A percentile compares a stretch with the other conserved stretches of the same genome.
phyloP scores from a whole-genome alignment of 2,888 invertebrate genomes.

The Agrenia bidenticulata region DNA sequence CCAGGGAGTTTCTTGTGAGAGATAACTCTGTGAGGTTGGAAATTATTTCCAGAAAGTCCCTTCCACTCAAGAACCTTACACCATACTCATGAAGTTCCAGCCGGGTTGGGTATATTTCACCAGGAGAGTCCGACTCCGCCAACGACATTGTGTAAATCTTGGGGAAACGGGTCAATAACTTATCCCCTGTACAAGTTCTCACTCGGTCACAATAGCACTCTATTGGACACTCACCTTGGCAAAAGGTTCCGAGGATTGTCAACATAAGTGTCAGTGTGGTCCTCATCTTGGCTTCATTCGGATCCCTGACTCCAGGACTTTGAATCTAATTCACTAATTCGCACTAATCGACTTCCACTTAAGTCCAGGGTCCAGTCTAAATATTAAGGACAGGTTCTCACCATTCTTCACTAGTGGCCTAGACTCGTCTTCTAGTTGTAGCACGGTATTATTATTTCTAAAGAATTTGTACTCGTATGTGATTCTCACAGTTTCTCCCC shows the following conservation, averaged over 20 bases:
- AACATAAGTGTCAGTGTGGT: constrained; percentile 39
- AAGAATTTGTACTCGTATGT: no score
- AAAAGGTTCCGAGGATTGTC: constrained; percentile 40
- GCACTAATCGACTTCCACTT: no score
- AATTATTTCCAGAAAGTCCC: constrained; percentile 44
- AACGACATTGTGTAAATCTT: constrained; percentile 22
- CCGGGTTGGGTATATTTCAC: constrained; percentile 28
- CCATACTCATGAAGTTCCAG: constrained; percentile 47
- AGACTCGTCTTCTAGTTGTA: no score
- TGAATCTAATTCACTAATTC: no score
- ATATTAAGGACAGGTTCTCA: no score
- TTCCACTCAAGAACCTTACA: constrained; percentile 38
- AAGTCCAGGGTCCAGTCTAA: no score
- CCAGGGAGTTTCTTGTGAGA: constrained; percentile 46
- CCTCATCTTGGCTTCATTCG: constrained; percentile 37
- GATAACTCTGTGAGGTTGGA: constrained; percentile 48
- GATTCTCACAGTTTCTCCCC: no score
- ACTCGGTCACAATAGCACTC: constrained; percentile 52
- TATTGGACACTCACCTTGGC: constrained; percentile 51
- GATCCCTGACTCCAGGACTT: not conserved
- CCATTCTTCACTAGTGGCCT: no score
- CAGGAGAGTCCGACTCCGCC: not conserved
- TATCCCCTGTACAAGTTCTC: constrained; percentile 51
- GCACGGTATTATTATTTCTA: no score
- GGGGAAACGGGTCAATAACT: constrained; percentile 44